Evolutionary conservation across 2,797 vertebrate species (phyloP).

Genomic region (Pseudocheirus occidentalis): DNA sequence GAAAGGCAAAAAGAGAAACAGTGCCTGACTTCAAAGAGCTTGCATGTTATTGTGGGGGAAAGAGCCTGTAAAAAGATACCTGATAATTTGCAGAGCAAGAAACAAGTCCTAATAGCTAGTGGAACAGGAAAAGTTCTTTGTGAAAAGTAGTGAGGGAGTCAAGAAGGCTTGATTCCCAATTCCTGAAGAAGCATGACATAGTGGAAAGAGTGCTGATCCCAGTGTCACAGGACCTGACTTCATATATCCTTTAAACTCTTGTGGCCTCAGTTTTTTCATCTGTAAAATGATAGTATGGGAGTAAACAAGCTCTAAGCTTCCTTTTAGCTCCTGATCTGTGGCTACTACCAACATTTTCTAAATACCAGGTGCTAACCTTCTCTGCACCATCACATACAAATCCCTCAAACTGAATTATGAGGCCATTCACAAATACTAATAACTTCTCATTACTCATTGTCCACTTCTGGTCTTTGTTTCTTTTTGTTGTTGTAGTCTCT

Average conservation of each 20-base stretch:
- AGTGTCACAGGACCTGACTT: background rate
- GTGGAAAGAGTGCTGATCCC: background rate
- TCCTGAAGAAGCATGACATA: background rate
- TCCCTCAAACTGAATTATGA: background rate
- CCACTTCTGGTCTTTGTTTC: background rate
- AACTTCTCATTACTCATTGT: background rate
- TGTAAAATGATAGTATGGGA: constrained; percentile 24
- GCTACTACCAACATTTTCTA: background rate
- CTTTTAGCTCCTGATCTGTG: background rate
- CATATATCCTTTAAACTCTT: background rate
- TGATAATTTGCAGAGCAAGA: too few species aligned
- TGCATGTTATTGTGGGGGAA: too few species aligned
- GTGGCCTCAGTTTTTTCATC: constrained; percentile 2
- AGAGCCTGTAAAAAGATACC: too few species aligned
- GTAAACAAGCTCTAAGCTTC: background rate
- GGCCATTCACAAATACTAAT: background rate
- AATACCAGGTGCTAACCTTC: background rate
- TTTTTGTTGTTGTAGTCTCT: background rate
- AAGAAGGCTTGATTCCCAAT: background rate
- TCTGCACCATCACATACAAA: background rate
- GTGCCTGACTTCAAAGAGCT: background rate
- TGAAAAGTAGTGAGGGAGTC: too few species aligned
- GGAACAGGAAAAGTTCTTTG: too few species aligned
- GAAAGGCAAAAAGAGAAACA: background rate
- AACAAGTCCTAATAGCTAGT: too few species aligned